Evolutionary conservation across 2,113 vertebrate species (phyloP), one percentile per base, ranked within the genome.

Genomic region (Scophthalmus maximus): DNA sequence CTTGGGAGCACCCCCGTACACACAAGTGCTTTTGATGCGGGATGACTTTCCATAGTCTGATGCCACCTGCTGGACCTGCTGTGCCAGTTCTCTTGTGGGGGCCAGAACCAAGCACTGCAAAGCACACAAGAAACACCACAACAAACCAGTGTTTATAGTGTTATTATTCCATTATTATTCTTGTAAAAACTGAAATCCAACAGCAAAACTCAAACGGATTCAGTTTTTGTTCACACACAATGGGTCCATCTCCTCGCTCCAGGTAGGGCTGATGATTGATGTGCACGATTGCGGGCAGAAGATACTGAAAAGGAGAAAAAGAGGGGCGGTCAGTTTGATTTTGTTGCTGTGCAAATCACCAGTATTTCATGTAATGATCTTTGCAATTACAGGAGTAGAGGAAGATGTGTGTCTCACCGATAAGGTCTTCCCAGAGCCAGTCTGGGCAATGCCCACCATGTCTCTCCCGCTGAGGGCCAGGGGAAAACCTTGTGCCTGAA

Each of bases 241-340:
- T 96, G 50, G 97, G 97, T 47, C 97, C 97, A 74, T 99, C 96
- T 29, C 97, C 97, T 73, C 97, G 95, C 92, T 99, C 97, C 92
- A 98, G 87, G 86, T 97, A 98, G 0, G 97, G 96, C 88, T 99
- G 97, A 81, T 98, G 97, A 90, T 97, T 98, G 90, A 99, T 98
- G 90, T 99, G 97, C 78, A 99, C 97, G 81, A 98, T 96, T 12
- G 96, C 96, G 80, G 97, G 97, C 74, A 99, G 78, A 64, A 99
- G 93, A 90, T 99, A 99, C 97, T 99, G 56, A 73, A 79, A 2
- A 47, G n/a, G 12, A 3, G 20, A 8, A 36, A 7, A 65, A 1
- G 10, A n/a, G n/a, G n/a, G n/a, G n/a, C n/a, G n/a, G n/a, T n/a
- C n/a, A n/a, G n/a, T n/a, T n/a, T n/a, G 22, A n/a, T 42, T 8